Percentiles rank a stretch among this genome's conserved stretches.
phyloP scores from a whole-genome alignment of 2,113 vertebrate species.

The Rhipidura dahli region DNA sequence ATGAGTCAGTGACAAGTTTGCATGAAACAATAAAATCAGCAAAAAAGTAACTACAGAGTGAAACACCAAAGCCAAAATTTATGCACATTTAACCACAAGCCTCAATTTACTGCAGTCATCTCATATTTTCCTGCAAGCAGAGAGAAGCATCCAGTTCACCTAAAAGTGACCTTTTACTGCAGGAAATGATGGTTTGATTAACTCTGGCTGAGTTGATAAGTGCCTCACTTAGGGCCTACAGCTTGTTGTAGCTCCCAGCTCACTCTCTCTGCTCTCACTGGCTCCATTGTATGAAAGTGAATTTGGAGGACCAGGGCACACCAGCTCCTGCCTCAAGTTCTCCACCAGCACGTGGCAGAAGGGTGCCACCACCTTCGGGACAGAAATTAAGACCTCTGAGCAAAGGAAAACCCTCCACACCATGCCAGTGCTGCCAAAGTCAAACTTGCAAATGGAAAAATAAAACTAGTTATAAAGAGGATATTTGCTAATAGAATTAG shows the following conservation, averaged over 20 bases:
- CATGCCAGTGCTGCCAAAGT: fast-evolving
- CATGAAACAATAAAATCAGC: neutral
- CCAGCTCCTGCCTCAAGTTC: fast-evolving
- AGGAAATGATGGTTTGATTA: neutral
- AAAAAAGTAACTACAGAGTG: neutral
- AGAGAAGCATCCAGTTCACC: neutral
- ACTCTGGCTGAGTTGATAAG: neutral
- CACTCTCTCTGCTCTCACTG: fast-evolving
- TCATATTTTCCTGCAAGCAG: neutral
- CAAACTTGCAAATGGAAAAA: neutral
- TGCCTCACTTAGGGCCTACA: neutral
- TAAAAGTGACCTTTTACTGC: constrained; percentile 9
- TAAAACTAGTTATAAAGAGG: neutral
- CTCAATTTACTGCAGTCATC: neutral
- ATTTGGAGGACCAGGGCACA: neutral
- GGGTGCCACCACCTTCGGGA: neutral
- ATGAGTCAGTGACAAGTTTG: neutral
- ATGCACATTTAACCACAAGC: neutral
- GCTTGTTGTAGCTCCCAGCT: fast-evolving
- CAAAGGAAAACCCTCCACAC: fast-evolving
- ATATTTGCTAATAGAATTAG: neutral
- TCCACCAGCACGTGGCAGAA: neutral
- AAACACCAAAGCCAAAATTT: neutral
- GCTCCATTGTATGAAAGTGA: neutral
- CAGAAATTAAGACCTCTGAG: fast-evolving